Conservation (phyloP, 92 coral and sea anemone genomes). For the Zoanthus solanderi region DNA sequence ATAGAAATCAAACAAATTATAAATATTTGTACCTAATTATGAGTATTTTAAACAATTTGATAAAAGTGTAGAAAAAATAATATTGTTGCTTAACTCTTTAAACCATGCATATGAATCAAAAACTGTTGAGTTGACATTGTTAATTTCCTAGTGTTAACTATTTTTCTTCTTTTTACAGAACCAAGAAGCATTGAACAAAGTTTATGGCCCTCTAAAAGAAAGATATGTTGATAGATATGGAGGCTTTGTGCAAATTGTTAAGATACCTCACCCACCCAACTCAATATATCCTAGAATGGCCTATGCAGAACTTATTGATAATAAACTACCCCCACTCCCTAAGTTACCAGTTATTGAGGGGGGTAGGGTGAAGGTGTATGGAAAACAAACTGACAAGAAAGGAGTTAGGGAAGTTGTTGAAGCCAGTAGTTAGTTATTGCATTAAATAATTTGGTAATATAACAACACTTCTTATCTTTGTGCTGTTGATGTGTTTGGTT, state of each 20-base stretch:
- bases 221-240: constrained; percentile 94
- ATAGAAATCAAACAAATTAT: too few species aligned
- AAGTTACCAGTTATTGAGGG: constrained; percentile 81
- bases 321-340: constrained; percentile 91
- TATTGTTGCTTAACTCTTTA: too few species aligned
- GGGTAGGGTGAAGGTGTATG: constrained; percentile 80
- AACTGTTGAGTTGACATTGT: too few species aligned
- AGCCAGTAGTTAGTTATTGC: neutral
- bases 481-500: too few species aligned
- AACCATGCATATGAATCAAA: too few species aligned
- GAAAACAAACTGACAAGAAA: constrained; percentile 40
- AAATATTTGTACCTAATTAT: too few species aligned
- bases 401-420: constrained; percentile 14
- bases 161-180: constrained; percentile 58
- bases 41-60: too few species aligned
- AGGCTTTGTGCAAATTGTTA: constrained; percentile 81
- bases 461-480: too few species aligned
- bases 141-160: too few species aligned
- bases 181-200: constrained; percentile 79
- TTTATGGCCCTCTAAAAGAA: constrained; percentile 81
- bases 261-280: constrained; percentile 86
- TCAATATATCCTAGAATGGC: constrained; percentile 94
- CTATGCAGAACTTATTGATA: constrained; percentile 89
- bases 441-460: too few species aligned
- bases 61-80: too few species aligned